Conservation (phyloP, 1,140 invertebrate genomes). For the Oedothorax gibbosus region DNA sequence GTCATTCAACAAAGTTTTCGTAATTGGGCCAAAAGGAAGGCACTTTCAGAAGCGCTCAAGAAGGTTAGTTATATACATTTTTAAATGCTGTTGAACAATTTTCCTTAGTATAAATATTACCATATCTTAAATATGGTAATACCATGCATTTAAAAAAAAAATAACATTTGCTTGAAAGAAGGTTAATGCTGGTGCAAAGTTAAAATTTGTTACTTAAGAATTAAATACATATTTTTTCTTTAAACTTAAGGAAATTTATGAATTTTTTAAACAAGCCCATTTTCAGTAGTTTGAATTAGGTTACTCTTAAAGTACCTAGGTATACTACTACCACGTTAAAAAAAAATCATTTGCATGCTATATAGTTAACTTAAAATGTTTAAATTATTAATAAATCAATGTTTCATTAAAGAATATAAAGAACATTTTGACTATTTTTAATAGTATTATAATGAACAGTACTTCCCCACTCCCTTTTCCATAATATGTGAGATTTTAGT, state of each 20-base stretch:
- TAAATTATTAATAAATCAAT: no score
- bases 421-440: background rate
- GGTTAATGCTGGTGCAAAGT: background rate
- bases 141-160: background rate
- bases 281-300: background rate
- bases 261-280: background rate
- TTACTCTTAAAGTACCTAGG: background rate
- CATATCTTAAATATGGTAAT: background rate
- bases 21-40: background rate
- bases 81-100: background rate
- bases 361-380: background rate
- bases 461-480: no score
- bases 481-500: no score
- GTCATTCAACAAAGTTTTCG: conserved; percentile 36
- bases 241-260: background rate
- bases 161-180: background rate
- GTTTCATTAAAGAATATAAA: background rate
- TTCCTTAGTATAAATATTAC: background rate
- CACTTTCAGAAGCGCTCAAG: background rate
- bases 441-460: no score
- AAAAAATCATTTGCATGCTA: background rate
- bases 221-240: no score
- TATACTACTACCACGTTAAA: background rate
- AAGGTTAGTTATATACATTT: background rate
- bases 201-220: background rate